Conservation (phyloP, 2,888 invertebrate genomes). For the Callimorpha dominula region DNA sequence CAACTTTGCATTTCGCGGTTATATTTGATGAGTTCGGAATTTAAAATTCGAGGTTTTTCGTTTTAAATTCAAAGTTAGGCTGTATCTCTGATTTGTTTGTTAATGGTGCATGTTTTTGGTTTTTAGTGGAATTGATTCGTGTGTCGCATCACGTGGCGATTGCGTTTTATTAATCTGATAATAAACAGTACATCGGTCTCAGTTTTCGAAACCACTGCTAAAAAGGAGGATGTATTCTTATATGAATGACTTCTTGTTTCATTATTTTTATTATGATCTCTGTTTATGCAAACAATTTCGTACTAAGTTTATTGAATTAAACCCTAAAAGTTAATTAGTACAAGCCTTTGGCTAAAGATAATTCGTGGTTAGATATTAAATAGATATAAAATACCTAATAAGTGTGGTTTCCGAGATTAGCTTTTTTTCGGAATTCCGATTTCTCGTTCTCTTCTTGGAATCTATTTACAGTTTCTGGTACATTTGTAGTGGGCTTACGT, state of each 20-base stretch:
- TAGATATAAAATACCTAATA: not conserved
- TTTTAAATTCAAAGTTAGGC: not conserved
- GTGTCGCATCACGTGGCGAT: not conserved
- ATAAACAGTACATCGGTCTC: not conserved
- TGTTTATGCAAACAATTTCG: not conserved
- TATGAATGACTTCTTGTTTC: too few relatives aligned
- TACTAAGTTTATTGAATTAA: not conserved
- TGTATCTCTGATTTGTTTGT: too few relatives aligned
- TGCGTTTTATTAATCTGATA: not conserved
- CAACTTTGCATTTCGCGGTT: conserved; percentile 14
- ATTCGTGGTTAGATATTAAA: not conserved
- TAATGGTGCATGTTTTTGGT: too few relatives aligned
- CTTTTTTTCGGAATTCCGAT: not conserved
- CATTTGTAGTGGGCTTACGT: not conserved
- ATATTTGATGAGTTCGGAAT: not conserved
- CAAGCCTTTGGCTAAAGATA: not conserved
- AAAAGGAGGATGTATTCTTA: not conserved
- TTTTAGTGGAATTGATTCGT: not conserved
- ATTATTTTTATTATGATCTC: too few relatives aligned
- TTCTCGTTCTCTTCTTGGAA: not conserved
- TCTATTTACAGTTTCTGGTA: not conserved
- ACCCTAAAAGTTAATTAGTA: too few relatives aligned
- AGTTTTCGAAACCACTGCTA: not conserved
- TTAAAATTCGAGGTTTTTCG: not conserved
- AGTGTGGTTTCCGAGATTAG: not conserved